Percentiles rank a stretch among this genome's conserved stretches.
phyloP scores from a whole-genome alignment of 2,888 invertebrate genomes.

The Clanis bilineata region DNA sequence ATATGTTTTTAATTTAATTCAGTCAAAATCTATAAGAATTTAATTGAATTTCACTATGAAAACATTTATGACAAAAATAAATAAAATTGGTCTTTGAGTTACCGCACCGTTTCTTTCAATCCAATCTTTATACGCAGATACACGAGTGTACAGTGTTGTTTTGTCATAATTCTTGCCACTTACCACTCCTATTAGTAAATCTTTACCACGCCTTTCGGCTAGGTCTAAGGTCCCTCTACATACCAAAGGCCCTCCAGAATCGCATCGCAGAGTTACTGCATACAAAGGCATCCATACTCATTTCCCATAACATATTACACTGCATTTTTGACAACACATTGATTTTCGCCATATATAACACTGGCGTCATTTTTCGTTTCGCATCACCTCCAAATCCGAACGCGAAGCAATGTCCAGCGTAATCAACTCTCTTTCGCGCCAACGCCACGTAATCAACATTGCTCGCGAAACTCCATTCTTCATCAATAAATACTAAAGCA shows the following conservation, averaged over 20 bases:
- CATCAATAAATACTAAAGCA: slow-evolving; percentile 41
- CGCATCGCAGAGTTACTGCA: slow-evolving; percentile 52
- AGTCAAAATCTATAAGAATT: too few species aligned
- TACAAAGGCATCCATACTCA: slow-evolving; percentile 51
- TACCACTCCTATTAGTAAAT: slow-evolving; percentile 56
- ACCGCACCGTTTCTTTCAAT: slow-evolving; percentile 30
- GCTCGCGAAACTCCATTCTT: slow-evolving; percentile 36
- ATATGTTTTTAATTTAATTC: too few species aligned
- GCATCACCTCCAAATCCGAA: slow-evolving; percentile 5
- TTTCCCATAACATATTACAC: slow-evolving; percentile 54
- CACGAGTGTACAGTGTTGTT: slow-evolving; percentile 43
- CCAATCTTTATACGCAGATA: slow-evolving; percentile 43
- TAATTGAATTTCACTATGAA: too few species aligned
- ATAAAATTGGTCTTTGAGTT: slow-evolving; percentile 20
- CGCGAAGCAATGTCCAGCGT: slow-evolving; percentile 53
- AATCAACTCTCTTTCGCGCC: slow-evolving; percentile 39
- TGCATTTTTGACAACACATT: slow-evolving; percentile 36
- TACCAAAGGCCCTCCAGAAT: slow-evolving; percentile 63
- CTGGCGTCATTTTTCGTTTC: slow-evolving; percentile 27
- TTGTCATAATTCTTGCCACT: slow-evolving; percentile 58
- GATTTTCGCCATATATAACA: slow-evolving; percentile 47
- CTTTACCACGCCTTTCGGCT: slow-evolving; percentile 30
- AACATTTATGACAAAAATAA: too few species aligned
- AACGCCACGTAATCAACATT: slow-evolving; percentile 37
- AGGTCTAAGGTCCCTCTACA: slow-evolving; percentile 47